Percentiles rank a stretch among this genome's conserved stretches.
These are phyloP conservation scores for Heterohyrax brucei DNA, from an alignment of 2,797 vertebrate species.

Conservation along the genomic window DNA sequence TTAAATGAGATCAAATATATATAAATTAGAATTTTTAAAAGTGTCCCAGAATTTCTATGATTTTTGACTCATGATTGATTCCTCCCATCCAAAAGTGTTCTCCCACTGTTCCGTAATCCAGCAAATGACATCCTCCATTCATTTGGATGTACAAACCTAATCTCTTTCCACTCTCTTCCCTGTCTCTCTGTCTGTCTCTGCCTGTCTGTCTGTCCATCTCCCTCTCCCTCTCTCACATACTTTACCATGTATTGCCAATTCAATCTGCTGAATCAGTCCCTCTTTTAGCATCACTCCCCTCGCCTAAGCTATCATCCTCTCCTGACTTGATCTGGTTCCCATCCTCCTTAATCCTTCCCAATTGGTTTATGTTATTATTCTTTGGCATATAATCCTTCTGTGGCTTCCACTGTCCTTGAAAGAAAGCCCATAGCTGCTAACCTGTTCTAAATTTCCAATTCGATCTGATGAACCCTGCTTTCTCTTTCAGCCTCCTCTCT, in stretches of 20 bases:
- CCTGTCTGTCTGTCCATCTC: not conserved
- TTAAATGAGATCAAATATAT: not conserved
- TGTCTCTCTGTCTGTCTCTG: not conserved
- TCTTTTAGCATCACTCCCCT: not conserved
- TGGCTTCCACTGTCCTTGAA: not conserved
- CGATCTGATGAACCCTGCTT: not conserved
- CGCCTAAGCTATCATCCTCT: not conserved
- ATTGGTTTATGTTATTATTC: not conserved
- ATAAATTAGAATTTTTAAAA: not conserved
- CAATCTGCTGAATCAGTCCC: not conserved
- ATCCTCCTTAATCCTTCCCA: not conserved
- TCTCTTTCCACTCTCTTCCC: not conserved
- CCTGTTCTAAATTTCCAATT: not conserved
- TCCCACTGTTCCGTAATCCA: not conserved
- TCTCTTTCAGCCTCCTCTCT: not conserved
- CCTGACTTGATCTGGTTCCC: not conserved
- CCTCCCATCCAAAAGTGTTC: not conserved
- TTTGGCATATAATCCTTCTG: not conserved
- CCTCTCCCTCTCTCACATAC: not conserved
- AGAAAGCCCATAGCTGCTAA: not conserved
- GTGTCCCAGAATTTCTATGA: conserved; percentile 4
- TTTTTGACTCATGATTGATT: not conserved
- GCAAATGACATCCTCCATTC: not conserved
- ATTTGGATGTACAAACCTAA: not conserved
- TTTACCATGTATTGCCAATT: not conserved